Base-by-base conservation (phyloP, 2,888 invertebrate genomes). In the Pseudoips prasinana region DNA sequence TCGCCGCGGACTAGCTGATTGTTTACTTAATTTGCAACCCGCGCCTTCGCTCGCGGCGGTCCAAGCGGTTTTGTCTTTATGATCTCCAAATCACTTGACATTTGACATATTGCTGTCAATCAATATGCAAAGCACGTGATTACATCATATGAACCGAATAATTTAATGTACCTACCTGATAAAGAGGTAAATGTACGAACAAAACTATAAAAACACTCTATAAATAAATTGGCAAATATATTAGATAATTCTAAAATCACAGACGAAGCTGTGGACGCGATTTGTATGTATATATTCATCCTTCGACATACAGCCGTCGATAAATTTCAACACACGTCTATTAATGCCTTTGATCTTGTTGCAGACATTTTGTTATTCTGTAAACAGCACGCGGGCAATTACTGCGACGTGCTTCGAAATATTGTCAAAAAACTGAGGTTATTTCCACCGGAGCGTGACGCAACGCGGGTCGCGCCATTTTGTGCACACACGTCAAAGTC, bases 241-340 rank as follows among this genome's bases (percentile, higher is more conserved):
- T 32, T 32, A 49, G 28, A 49, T 41, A 46, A 50, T 54, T 39
- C 42, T 44, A 14, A 43, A 54, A 58, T 58, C 42, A 33, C 42
- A 48, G 40, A 51, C 42, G 39, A 44, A 53, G 39, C 33, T n/a
- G 25, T 50, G 39, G 10, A 36, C 43, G 46, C 48, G 55, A 64
- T 70, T 68, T 63, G 66, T 67, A 69, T 69, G 70, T 68, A 69
- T 60, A 51, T 65, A 73, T 82, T 74, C 73, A 74, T 68, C 69
- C 60, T 74, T 72, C 73, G 73, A 78, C 69, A 73, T 64, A 61
- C 67, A 56, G 54, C 62, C 73, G 69, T 77, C 84, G 64, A 86
- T 87, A 87, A 84, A 85, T 86, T 81, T 77, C 80, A 69, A 83
- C 68, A 76, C 77, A 82, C 79, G 84, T 83, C 79, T 83, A 82